Evolutionary conservation across 2,797 vertebrate genomes (phyloP).

Genomic region (Clarias pachynema): DNA sequence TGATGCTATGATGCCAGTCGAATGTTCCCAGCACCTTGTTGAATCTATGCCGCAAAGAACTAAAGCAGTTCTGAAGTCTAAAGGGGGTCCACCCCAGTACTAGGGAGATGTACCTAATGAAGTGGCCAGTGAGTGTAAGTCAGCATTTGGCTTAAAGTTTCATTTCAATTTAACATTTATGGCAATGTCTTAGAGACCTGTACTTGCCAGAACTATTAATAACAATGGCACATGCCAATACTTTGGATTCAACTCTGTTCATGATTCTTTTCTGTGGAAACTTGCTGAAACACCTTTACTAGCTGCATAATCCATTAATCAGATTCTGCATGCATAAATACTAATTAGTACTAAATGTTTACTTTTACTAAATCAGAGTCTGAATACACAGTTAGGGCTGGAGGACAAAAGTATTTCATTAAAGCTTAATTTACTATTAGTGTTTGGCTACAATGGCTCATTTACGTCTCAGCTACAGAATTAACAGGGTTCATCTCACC

Average conservation of each 20-base stretch:
- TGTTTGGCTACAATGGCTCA: constrained; percentile 40
- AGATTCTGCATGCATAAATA: not conserved
- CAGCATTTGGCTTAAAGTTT: not conserved
- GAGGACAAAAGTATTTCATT: constrained; percentile 26
- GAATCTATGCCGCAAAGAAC: too few species aligned
- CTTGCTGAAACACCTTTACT: not conserved
- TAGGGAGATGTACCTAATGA: too few species aligned
- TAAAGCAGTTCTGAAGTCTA: too few species aligned
- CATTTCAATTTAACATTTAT: not conserved
- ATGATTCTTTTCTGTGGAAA: not conserved
- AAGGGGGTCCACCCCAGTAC: too few species aligned
- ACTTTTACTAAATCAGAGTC: not conserved
- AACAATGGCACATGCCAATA: not conserved
- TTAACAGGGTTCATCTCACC: constrained; percentile 2
- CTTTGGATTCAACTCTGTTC: not conserved
- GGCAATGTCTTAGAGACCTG: not conserved
- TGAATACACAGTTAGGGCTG: constrained; percentile 24
- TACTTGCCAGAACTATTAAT: not conserved
- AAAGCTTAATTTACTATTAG: constrained; percentile 15
- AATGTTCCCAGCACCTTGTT: too few species aligned
- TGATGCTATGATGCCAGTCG: too few species aligned
- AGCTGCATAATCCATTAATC: not conserved
- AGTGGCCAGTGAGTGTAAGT: not conserved
- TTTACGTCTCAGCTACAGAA: not conserved
- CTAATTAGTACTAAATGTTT: not conserved